phyloP scores from a whole-genome alignment of 2,113 vertebrate species.

The Osmerus eperlanus region DNA sequence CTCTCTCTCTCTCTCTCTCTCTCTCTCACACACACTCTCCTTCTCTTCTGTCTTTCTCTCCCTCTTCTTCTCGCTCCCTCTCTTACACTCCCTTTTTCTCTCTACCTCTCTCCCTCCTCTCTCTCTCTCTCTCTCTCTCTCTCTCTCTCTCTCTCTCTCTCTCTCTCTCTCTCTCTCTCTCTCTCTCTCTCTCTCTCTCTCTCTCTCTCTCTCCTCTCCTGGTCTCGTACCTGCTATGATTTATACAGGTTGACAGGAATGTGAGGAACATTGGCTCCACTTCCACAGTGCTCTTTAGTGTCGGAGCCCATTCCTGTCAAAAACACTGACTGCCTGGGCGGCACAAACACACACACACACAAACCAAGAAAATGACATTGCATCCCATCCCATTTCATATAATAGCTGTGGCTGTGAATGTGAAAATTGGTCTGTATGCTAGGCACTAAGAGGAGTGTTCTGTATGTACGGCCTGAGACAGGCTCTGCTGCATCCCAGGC shows the following conservation, averaged over 20 bases:
- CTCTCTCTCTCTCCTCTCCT: not conserved
- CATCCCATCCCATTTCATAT: slow-evolving; percentile 17
- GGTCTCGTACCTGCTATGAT: slow-evolving; percentile 6
- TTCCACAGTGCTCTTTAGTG: slow-evolving; percentile 15
- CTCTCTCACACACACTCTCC: not conserved
- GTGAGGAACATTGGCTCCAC: slow-evolving; percentile 20
- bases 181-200: not conserved
- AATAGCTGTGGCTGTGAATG: slow-evolving; percentile 34
- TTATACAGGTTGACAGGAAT: slow-evolving; percentile 22
- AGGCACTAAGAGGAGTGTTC: not conserved
- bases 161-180: not conserved
- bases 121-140: not conserved
- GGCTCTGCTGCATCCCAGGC: too few relatives aligned
- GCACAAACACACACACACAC: not conserved
- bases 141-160: not conserved
- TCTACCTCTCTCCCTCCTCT: not conserved
- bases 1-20: not conserved
- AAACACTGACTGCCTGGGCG: not conserved
- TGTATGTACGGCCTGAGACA: too few relatives aligned
- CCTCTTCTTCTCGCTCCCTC: too few relatives aligned
- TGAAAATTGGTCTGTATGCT: slow-evolving; percentile 42
- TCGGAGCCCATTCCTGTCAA: slow-evolving; percentile 23
- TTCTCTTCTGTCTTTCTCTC: not conserved
- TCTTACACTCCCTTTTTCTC: too few relatives aligned
- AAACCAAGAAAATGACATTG: slow-evolving; percentile 20